Base-by-base conservation (phyloP, 1,140 invertebrate genomes). In the Lycorma delicatula region DNA sequence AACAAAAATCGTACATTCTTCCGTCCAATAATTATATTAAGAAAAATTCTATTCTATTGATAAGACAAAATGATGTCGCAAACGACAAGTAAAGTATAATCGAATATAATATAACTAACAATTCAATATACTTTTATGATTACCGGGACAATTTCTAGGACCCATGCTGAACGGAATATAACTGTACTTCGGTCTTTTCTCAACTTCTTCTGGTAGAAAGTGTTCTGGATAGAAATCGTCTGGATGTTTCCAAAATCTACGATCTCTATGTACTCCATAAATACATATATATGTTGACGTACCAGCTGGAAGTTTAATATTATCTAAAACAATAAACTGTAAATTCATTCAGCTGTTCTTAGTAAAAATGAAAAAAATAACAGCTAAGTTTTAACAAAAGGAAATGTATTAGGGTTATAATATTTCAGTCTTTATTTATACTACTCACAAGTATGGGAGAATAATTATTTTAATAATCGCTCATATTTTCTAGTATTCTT, bases 221-320 rank as follows among this genome's bases (percentile, higher is more conserved):
- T 79, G 65, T 11, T 79, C 76, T 0, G 80, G 80, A 66, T 81
- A 70, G 59, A 77, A 82, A 2, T 53, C 61, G 22, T 79, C 72
- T 5, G 80, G 79, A 54, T 81, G 70, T 18, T 79, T 72, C 60
- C 71, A 82, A 44, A 70, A 63, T 26, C 74, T 65, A 4, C 71
- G 69, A 61, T 79, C 70, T 28, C 74, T 67, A 60, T 82, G 80
- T 6, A 81, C 52, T 1, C 27, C 48, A 18, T 52, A 58, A 13
- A 58, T 27, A n/a, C n/a, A 12, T 26, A 58, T 16, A 12, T 13
- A 20, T 2, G 52, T 27, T 9, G 49, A 52, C 12, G 22, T 26
- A 6, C 56, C 56, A 27, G 56, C 48, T 3, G 56, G 56, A n/a
- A 58, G 41, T 20, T 20, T 22, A 44, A 44, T 16, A 13, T 44